A percentile compares a stretch with the other conserved stretches of the same genome.
Conservation (phyloP, 2,888 invertebrate genomes). For the Xestobium rufovillosum region DNA sequence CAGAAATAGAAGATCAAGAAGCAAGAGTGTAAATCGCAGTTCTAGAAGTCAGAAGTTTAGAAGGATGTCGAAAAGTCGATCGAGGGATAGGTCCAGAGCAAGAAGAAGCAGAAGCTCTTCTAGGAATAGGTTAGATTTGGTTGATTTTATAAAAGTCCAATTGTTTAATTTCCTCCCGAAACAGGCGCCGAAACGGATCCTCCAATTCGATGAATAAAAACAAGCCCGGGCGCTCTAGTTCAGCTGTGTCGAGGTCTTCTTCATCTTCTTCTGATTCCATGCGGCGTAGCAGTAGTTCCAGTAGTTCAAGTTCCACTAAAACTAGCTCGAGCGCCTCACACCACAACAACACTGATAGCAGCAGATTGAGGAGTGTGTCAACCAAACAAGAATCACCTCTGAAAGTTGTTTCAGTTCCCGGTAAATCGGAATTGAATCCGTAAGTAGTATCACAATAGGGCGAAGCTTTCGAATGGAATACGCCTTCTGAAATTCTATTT, state of each 20-base stretch:
- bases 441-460: too few relatives aligned
- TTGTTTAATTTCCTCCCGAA: conserved; percentile 1
- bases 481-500: too few relatives aligned
- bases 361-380: conserved; percentile 20
- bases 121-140: conserved; percentile 22
- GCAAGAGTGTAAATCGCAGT: conserved; percentile 23
- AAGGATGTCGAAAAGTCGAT: conserved; percentile 32
- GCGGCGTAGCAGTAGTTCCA: conserved; percentile 10
- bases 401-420: conserved; percentile 42
- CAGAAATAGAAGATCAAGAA: conserved; percentile 30
- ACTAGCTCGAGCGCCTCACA: not conserved
- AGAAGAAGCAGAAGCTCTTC: conserved; percentile 32
- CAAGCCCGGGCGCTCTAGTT: conserved; percentile 14
- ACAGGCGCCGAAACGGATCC: not conserved
- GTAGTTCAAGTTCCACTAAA: conserved; percentile 10
- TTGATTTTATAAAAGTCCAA: too few relatives aligned
- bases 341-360: not conserved
- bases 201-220: not conserved
- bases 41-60: conserved; percentile 20
- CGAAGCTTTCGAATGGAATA: too few relatives aligned
- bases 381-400: conserved; percentile 29
- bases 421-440: conserved; percentile 31
- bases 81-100: conserved; percentile 29
- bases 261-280: conserved; percentile 14
- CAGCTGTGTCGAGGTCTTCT: conserved; percentile 20